Conservation (phyloP, 2,797 vertebrate species). For the Tinamus major region DNA sequence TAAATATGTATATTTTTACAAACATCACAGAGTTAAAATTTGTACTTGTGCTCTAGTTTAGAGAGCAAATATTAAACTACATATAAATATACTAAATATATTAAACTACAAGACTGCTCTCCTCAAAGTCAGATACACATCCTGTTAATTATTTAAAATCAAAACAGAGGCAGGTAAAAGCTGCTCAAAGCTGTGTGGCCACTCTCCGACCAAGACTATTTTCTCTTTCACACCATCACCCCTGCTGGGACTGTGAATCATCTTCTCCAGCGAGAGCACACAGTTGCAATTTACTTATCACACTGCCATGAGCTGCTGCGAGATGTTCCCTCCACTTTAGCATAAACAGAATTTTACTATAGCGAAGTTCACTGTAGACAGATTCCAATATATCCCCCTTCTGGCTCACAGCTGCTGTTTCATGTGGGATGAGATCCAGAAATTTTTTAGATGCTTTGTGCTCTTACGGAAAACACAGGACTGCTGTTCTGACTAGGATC, state of each 20-base stretch:
- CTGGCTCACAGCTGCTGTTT: slow-evolving; percentile 43
- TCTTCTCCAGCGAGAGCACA: neutral
- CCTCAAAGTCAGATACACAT: neutral
- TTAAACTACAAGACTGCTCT: neutral
- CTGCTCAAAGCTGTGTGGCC: neutral
- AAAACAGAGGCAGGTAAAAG: neutral
- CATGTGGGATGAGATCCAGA: neutral
- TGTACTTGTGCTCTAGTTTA: neutral
- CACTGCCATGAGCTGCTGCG: neutral
- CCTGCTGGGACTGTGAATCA: neutral
- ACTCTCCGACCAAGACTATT: neutral
- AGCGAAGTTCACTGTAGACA: neutral
- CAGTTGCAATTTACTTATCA: neutral
- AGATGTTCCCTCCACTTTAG: neutral
- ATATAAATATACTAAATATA: neutral
- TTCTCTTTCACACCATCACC: neutral
- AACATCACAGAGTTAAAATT: neutral
- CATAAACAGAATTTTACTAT: neutral
- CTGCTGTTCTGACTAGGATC: neutral
- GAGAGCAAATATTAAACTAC: neutral
- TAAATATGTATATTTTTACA: neutral
- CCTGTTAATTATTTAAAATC: neutral
- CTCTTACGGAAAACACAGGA: neutral
- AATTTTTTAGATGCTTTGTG: slow-evolving; percentile 38
- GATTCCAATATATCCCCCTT: neutral